Evolutionary conservation across 2,888 invertebrate species (phyloP).

Genomic region (Allygus modestus): DNA sequence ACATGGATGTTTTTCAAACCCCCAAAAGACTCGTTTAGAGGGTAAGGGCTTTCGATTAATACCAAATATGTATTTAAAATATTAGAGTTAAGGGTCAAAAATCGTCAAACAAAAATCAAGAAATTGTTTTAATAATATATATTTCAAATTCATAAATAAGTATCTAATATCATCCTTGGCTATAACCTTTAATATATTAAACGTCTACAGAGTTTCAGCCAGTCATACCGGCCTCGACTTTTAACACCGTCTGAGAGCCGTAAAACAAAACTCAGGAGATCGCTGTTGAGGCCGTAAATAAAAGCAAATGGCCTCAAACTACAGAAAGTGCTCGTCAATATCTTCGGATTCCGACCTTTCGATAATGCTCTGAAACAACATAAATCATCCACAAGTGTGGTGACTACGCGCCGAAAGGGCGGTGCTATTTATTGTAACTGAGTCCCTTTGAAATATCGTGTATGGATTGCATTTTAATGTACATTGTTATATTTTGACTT

Average conservation of each 20-base stretch:
- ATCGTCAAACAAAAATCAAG: too few relatives aligned
- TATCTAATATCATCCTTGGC: background rate
- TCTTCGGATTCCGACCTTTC: conserved; percentile 1
- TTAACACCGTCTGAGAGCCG: conserved; percentile 2
- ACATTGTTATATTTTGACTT: too few relatives aligned
- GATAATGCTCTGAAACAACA: background rate
- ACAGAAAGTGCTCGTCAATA: conserved; percentile 35
- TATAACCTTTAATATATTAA: background rate
- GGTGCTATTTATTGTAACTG: background rate
- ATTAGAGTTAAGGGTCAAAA: too few relatives aligned
- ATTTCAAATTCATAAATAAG: too few relatives aligned
- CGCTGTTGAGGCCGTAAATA: background rate
- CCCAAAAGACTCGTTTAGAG: too few relatives aligned
- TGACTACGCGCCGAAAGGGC: background rate
- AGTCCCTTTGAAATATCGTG: too few relatives aligned
- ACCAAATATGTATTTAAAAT: too few relatives aligned
- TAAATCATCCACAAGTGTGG: background rate
- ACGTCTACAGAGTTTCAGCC: background rate
- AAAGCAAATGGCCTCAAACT: conserved; percentile 8
- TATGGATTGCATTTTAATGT: too few relatives aligned
- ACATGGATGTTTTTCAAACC: too few relatives aligned
- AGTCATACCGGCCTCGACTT: conserved; percentile 15
- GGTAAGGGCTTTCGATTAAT: too few relatives aligned
- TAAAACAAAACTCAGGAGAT: conserved; percentile 3
- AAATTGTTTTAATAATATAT: too few relatives aligned